Conservation (phyloP, 2,888 invertebrate species). For the Rosalia funebris region DNA sequence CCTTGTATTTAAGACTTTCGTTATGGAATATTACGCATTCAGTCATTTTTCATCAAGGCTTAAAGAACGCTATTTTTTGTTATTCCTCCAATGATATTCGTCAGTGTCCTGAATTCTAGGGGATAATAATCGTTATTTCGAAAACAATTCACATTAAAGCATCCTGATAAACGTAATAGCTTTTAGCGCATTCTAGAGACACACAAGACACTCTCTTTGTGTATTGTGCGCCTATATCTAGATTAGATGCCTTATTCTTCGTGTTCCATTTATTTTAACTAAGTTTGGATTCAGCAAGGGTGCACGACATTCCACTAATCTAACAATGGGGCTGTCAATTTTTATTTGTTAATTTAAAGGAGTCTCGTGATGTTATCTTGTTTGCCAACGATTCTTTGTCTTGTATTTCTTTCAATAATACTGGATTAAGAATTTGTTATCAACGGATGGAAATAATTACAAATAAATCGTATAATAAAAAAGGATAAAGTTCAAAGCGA, state of each 20-base stretch:
- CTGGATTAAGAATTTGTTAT: too few species aligned
- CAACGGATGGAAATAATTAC: too few species aligned
- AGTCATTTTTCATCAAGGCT: constrained; percentile 12
- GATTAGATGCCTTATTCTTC: neutral
- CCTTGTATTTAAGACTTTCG: too few species aligned
- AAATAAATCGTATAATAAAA: too few species aligned
- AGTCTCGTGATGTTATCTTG: too few species aligned
- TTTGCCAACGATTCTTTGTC: too few species aligned
- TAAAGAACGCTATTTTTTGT: constrained; percentile 5
- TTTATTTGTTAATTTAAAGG: too few species aligned
- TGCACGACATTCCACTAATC: neutral
- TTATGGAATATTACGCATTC: too few species aligned
- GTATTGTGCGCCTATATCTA: neutral
- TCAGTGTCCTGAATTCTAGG: constrained; percentile 35
- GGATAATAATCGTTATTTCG: constrained; percentile 42
- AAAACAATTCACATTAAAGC: constrained; percentile 39
- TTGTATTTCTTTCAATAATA: too few species aligned
- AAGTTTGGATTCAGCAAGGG: neutral
- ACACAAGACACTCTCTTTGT: constrained; percentile 9
- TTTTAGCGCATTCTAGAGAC: constrained; percentile 16
- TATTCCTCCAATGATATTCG: constrained; percentile 31
- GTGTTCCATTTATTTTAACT: constrained; percentile 1
- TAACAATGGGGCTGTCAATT: neutral
- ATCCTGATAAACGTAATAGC: constrained; percentile 35
- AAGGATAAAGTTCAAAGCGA: too few species aligned